Percentiles rank a stretch among this genome's conserved stretches.
Evolutionary conservation across 2,113 vertebrate genomes (phyloP).

Genomic region (Podarcis cretensis): DNA sequence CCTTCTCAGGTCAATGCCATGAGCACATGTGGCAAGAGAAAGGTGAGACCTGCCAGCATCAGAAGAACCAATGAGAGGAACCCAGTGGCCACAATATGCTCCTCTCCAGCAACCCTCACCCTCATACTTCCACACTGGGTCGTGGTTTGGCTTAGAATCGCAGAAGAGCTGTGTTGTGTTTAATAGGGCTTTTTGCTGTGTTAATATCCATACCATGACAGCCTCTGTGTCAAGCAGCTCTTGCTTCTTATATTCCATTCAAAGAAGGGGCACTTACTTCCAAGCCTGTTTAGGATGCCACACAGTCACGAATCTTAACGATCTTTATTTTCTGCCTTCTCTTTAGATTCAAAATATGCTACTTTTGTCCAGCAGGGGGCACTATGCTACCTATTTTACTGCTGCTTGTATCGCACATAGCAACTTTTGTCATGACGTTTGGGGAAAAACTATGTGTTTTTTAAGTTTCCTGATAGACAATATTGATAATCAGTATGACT

Average conservation of each 20-base stretch:
- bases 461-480: accelerated
- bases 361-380: constrained; percentile 60
- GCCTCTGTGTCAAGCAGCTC: neutral
- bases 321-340: neutral
- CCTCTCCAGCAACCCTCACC: too few relatives aligned
- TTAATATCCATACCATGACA: neutral
- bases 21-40: too few relatives aligned
- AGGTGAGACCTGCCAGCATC: too few relatives aligned
- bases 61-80: too few relatives aligned
- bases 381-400: constrained; percentile 52
- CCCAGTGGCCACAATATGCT: too few relatives aligned
- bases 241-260: neutral
- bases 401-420: neutral
- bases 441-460: accelerated
- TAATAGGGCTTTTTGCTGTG: neutral
- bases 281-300: neutral
- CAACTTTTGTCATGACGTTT: accelerated
- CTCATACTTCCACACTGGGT: too few relatives aligned
- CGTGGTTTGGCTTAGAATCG: too few relatives aligned
- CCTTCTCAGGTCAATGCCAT: too few relatives aligned
- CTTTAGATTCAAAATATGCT: neutral
- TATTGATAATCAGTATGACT: neutral
- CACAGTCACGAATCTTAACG: neutral
- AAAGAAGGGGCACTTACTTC: neutral
- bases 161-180: neutral